Base-by-base conservation (phyloP, 2,797 vertebrate genomes). In the Austrolebias charrua region DNA sequence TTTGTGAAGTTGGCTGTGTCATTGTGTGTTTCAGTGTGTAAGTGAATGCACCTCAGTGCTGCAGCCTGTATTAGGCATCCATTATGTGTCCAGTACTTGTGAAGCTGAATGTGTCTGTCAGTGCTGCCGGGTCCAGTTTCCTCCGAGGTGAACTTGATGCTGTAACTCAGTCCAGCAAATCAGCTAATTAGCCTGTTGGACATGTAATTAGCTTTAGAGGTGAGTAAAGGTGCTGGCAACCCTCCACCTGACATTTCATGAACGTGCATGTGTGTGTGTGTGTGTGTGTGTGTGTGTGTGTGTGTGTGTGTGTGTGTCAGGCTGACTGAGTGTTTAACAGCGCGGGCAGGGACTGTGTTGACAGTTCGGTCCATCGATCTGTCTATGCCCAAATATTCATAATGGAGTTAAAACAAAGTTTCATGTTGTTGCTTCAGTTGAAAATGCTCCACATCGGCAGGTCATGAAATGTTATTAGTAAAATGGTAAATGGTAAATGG, bases 141-240 rank as follows among this genome's bases (percentile, higher is more conserved):
- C 35, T 43, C 13, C 40, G n/a, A 63, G 16, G 28, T 69, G 83
- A 86, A 88, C 73, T n/a, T 52, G 81, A 88, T 72, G 70, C 82
- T 78, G 82, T 73, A 87, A 87, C 69, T 73, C 73, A 75, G 80
- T 78, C 76, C 46, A 50, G 67, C 44, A 69, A 56, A 68, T 79
- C 80, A 40, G 19, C 76, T 88, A 85, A 87, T 84, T 75, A 81
- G 43, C 46, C 48, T 85, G 77, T 82, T 46, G 68, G 44, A 75
- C 77, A 60, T 59, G 78, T 81, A 70, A 90, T 86, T 75, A 84
- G 62, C 53, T 66, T 4, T 9, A 53, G 66, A 73, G 48, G 58
- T 6, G 2, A 60, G 65, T 86, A 83, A 81, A 76, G 64, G 71
- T 57, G 49, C 57, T 66, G 60, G 53, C 65, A 63, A 43, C 13